Percentiles rank a stretch among this genome's conserved stretches.
Evolutionary conservation across 2,797 vertebrate genomes (phyloP).

Genomic region (Lateolabrax maculatus): DNA sequence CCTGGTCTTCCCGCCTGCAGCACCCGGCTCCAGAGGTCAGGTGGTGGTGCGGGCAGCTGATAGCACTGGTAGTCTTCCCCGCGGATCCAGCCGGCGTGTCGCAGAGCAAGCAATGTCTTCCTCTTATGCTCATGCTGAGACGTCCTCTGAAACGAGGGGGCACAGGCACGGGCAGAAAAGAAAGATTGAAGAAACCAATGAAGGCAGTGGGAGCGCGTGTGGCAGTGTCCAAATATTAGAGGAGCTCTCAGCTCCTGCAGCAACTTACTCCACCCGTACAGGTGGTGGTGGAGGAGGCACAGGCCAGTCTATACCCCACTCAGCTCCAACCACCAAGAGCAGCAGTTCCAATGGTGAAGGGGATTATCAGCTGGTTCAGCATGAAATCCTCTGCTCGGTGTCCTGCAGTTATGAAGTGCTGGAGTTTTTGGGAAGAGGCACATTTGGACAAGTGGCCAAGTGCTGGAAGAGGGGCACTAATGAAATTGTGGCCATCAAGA

Average conservation of each 20-base stretch:
- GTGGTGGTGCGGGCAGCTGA: constrained; percentile 94
- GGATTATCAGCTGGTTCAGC: constrained; percentile 98
- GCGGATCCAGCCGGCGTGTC: constrained; percentile 92
- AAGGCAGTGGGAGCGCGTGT: constrained; percentile 87
- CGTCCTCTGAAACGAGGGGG: constrained; percentile 87
- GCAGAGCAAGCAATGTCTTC: constrained; percentile 76
- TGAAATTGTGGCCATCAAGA: constrained; percentile 99
- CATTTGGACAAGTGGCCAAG: constrained; percentile 98
- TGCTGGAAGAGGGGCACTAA: constrained; percentile 99
- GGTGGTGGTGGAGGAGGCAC: constrained; percentile 90
- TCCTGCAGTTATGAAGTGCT: constrained; percentile 97
- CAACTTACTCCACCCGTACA: constrained; percentile 90
- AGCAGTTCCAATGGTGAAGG: constrained; percentile 97
- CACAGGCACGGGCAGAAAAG: constrained; percentile 97
- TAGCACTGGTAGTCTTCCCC: constrained; percentile 94
- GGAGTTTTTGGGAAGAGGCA: constrained; percentile 96
- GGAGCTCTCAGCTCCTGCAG: constrained; percentile 94
- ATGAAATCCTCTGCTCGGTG: constrained; percentile 98
- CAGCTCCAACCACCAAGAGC: constrained; percentile 96
- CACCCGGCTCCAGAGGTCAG: constrained; percentile 92
- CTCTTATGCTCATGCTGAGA: constrained; percentile 80
- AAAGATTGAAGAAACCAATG: constrained; percentile 91
- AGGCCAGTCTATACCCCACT: constrained; percentile 94
- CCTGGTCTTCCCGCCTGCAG: constrained; percentile 90
- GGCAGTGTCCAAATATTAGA: constrained; percentile 98